Percentiles rank a stretch among this genome's conserved stretches.
These are phyloP conservation scores for Meiosimyza platycephala DNA, from an alignment of 2,888 invertebrate genomes.

Conservation along the genomic window DNA sequence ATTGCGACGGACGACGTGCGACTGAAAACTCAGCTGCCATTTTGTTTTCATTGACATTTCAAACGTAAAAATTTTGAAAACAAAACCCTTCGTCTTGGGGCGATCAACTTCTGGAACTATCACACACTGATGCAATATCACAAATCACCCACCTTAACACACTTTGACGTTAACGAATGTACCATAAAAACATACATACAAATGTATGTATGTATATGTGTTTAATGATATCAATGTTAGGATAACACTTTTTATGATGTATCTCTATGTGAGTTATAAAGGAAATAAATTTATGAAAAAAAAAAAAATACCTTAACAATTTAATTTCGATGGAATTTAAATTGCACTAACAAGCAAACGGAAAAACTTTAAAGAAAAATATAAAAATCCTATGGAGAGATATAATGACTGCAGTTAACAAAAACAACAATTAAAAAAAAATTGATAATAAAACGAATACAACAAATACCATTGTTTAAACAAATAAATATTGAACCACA, in stretches of 20 bases:
- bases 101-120: too few species aligned
- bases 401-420: conserved; percentile 48
- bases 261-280: conserved; percentile 47
- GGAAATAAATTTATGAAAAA: conserved; percentile 33
- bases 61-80: too few species aligned
- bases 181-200: too few species aligned
- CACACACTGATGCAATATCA: too few species aligned
- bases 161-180: too few species aligned
- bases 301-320: conserved; percentile 21
- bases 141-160: too few species aligned
- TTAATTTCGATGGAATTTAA: conserved; percentile 25
- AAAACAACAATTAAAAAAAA: conserved; percentile 36
- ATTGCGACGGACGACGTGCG: too few species aligned
- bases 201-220: too few species aligned
- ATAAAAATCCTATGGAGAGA: conserved; percentile 50
- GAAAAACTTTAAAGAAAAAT: conserved; percentile 30
- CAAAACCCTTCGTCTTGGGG: too few species aligned
- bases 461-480: conserved; percentile 6
- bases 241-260: conserved; percentile 1
- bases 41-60: too few species aligned
- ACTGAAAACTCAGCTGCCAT: too few species aligned
- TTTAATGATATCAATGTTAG: too few species aligned
- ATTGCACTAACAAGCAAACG: background rate
- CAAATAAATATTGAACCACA: background rate
- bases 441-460: conserved; percentile 27